These are phyloP conservation scores for Volucella bombylans DNA, from an alignment of 2,888 invertebrate genomes.

Conservation along the genomic window DNA sequence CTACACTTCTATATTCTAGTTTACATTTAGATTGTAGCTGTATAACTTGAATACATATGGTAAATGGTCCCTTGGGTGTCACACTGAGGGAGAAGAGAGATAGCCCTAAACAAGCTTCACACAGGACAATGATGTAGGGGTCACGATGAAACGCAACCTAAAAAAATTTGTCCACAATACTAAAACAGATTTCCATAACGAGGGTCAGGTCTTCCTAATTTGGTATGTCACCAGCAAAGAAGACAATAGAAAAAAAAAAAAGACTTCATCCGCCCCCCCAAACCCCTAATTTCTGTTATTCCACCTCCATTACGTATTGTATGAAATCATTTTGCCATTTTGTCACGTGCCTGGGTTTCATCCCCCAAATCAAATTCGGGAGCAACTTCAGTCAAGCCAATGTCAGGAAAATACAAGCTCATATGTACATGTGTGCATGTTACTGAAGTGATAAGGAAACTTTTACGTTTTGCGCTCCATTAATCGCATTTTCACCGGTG, in stretches of 20 bases:
- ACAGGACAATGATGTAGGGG: too few relatives aligned
- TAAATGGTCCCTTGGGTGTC: too few relatives aligned
- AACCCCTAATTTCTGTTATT: neutral
- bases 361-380: conserved; percentile 2
- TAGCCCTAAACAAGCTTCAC: too few relatives aligned
- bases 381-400: conserved; percentile 6
- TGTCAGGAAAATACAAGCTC: neutral
- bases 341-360: neutral
- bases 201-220: too few relatives aligned
- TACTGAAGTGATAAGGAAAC: conserved; percentile 1
- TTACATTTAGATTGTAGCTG: too few relatives aligned
- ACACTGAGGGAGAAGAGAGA: too few relatives aligned
- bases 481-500: conserved; percentile 29
- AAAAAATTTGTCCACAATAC: too few relatives aligned
- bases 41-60: too few relatives aligned
- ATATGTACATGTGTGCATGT: neutral
- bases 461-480: conserved; percentile 16
- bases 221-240: too few relatives aligned
- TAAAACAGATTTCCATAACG: too few relatives aligned
- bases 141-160: too few relatives aligned
- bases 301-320: neutral
- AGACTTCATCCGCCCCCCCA: neutral
- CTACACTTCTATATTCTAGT: too few relatives aligned
- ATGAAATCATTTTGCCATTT: conserved; percentile 14
- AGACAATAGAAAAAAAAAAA: neutral